Conservation (phyloP, 2,888 invertebrate genomes). For the Ophion slaviceki region DNA sequence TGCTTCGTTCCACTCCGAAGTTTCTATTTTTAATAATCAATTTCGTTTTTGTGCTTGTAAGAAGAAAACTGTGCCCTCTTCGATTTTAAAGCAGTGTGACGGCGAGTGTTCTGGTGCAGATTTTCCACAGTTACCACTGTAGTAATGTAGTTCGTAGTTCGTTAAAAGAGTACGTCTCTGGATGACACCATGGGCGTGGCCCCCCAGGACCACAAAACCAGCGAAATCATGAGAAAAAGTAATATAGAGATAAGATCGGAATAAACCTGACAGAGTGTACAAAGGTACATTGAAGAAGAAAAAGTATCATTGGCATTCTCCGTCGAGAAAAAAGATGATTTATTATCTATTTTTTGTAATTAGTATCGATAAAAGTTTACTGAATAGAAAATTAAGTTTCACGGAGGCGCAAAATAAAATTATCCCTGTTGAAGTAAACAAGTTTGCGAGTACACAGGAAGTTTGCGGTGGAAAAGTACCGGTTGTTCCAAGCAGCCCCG, state of each 20-base stretch:
- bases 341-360: background rate
- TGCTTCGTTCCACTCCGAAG: background rate
- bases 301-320: background rate
- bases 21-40: background rate
- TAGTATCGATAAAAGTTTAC: background rate
- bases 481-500: slow-evolving; percentile 19
- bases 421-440: background rate
- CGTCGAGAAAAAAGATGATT: background rate
- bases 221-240: too few species aligned
- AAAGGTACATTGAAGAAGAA: background rate
- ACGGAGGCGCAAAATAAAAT: background rate
- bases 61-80: background rate
- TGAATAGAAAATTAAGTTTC: background rate
- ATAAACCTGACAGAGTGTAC: background rate
- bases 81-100: background rate
- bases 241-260: too few species aligned
- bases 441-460: slow-evolving; percentile 1
- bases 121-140: too few species aligned
- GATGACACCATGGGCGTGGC: too few species aligned
- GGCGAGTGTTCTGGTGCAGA: too few species aligned
- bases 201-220: too few species aligned
- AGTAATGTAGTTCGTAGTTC: too few species aligned
- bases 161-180: too few species aligned
- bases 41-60: background rate
- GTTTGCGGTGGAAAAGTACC: slow-evolving; percentile 48